A percentile compares a stretch with the other conserved stretches of the same genome.
phyloP scores from a whole-genome alignment of 2,888 invertebrate species.

The Agrotis exclamationis region DNA sequence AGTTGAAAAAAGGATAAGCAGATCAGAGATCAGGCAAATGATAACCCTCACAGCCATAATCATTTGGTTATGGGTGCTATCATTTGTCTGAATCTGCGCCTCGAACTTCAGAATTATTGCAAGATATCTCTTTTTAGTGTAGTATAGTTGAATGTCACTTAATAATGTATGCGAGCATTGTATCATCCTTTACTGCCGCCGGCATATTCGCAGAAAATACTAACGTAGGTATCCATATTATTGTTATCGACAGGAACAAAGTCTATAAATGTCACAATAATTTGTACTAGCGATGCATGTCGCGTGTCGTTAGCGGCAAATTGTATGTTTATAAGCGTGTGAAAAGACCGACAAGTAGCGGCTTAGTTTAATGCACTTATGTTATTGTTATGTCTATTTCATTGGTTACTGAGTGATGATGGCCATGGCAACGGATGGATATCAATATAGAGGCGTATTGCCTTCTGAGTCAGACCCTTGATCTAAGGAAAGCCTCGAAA shows the following conservation, averaged over 20 bases:
- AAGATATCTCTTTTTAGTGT: neutral
- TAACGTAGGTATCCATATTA: neutral
- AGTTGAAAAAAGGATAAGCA: too few species aligned
- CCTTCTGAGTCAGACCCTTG: too few species aligned
- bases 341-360: slow-evolving; percentile 47
- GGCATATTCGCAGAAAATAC: slow-evolving; percentile 27
- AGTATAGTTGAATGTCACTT: neutral
- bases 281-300: slow-evolving; percentile 42
- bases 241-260: slow-evolving; percentile 27
- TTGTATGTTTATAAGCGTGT: slow-evolving; percentile 37
- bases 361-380: slow-evolving; percentile 24
- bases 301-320: slow-evolving; percentile 47
- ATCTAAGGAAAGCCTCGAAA: too few species aligned
- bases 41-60: neutral
- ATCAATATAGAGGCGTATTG: too few species aligned
- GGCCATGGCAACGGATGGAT: too few species aligned
- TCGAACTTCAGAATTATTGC: slow-evolving; percentile 7
- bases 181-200: slow-evolving; percentile 7
- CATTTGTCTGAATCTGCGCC: neutral
- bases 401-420: neutral
- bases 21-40: too few species aligned
- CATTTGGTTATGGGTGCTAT: neutral
- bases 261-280: slow-evolving; percentile 35
- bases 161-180: slow-evolving; percentile 22
- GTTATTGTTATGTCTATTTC: slow-evolving; percentile 10